phyloP scores from a whole-genome alignment of 1,140 invertebrate genomes.

The Pantala flavescens region DNA sequence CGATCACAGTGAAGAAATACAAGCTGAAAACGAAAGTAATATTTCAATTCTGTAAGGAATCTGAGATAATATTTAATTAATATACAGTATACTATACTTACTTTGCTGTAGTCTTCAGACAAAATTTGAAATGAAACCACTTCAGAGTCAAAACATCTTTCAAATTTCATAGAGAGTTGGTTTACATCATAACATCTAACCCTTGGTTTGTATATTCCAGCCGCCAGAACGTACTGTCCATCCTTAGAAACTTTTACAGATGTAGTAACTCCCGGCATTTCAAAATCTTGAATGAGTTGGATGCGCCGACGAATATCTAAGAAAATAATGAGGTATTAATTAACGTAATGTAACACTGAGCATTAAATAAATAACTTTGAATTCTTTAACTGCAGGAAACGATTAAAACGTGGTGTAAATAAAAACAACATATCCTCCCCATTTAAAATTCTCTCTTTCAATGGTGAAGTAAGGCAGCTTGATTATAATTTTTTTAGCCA shows the following conservation, averaged over 20 bases:
- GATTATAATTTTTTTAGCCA: too few relatives aligned
- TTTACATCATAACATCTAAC: slow-evolving; percentile 93
- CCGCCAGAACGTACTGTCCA: slow-evolving; percentile 83
- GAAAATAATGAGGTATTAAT: slow-evolving; percentile 20
- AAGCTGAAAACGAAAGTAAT: slow-evolving; percentile 41
- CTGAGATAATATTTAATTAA: slow-evolving; percentile 13
- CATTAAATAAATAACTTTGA: neutral
- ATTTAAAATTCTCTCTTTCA: too few relatives aligned
- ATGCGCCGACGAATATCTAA: slow-evolving; percentile 75
- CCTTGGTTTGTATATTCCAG: slow-evolving; percentile 93
- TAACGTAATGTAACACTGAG: neutral
- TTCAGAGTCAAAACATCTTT: slow-evolving; percentile 95
- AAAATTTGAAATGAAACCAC: slow-evolving; percentile 77
- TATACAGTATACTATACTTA: slow-evolving; percentile 31
- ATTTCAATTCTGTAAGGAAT: slow-evolving; percentile 16
- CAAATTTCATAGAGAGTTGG: slow-evolving; percentile 96
- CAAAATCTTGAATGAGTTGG: slow-evolving; percentile 97
- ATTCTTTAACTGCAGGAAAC: neutral
- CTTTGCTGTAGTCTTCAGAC: slow-evolving; percentile 83
- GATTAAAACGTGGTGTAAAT: neutral
- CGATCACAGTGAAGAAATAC: slow-evolving; percentile 75
- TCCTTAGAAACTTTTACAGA: slow-evolving; percentile 79
- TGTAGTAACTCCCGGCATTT: slow-evolving; percentile 91
- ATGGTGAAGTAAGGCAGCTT: too few relatives aligned
- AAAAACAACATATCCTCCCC: slow-evolving; percentile 11